A percentile compares a stretch with the other conserved stretches of the same genome.
Conservation (phyloP, 2,113 vertebrate genomes). For the Bagarius yarrelli region DNA sequence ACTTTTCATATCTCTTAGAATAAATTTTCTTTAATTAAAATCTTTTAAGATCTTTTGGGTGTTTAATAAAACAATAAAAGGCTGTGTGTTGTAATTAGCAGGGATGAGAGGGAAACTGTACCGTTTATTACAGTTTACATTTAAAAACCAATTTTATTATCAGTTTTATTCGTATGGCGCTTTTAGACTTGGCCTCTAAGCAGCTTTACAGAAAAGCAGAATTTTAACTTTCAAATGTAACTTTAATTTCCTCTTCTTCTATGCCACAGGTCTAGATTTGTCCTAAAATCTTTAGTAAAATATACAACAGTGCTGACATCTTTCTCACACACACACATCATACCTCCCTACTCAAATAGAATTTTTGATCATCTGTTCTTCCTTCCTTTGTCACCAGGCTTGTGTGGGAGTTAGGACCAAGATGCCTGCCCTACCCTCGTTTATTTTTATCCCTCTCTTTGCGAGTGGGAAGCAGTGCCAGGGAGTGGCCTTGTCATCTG, state of each 20-base stretch:
- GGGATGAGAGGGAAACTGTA: not conserved
- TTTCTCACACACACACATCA: conserved; percentile 3
- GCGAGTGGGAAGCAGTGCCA: conserved; percentile 28
- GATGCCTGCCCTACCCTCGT: conserved; percentile 12
- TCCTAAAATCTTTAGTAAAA: not conserved
- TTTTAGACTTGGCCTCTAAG: no score
- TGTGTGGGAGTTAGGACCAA: conserved; percentile 40
- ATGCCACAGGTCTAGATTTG: not conserved
- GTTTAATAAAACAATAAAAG: not conserved
- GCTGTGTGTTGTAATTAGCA: no score
- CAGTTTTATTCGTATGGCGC: no score
- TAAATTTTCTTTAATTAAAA: conserved; percentile 18
- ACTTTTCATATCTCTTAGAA: no score
- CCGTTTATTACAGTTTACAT: not conserved
- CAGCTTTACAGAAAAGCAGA: no score
- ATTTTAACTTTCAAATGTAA: no score
- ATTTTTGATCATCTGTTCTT: conserved; percentile 45
- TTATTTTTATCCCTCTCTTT: conserved; percentile 52
- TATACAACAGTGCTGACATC: not conserved
- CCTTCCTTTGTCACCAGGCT: conserved; percentile 28
- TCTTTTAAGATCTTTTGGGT: not conserved
- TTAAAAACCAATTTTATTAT: not conserved
- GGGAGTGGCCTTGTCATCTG: conserved; percentile 10
- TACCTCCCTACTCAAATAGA: conserved; percentile 8
- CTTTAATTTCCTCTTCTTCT: not conserved